Base-by-base conservation (phyloP, 2,888 invertebrate genomes). In the Eudemis profundana region DNA sequence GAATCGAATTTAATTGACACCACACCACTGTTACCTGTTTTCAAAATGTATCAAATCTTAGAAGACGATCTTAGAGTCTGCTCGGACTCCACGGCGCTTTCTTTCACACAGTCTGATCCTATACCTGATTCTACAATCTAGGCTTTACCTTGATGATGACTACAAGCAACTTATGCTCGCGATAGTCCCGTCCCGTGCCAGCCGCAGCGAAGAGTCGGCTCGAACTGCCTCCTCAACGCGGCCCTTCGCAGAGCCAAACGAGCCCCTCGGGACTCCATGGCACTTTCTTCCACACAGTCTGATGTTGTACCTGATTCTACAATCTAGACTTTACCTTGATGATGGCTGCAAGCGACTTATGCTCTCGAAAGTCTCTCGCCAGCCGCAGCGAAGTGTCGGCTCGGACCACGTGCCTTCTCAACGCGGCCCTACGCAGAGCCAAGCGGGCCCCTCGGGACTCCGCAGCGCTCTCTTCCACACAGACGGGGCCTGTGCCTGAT, bases 391-490 rank as follows among this genome's bases (percentile, higher is more conserved):
- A 72, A 0, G 82, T 74, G 60, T 85, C 82, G 0, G 87, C 89
- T 3, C 85, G 79, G 2, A 80, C 83, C 4, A 90, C 86, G 38
- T 89, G 89, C n/a, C 91, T 75, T 8, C 92, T 78, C 56, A 92
- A 70, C 7, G 92, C 90, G 0, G 90, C 90, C 7, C 89, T 79
- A 0, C 92, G 86, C 12, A 89, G 69, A 15, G 88, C 89, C 4
- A 92, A 73, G 0, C 92, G 75, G 1, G 88, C 85, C 0, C 87
- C 87, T 0, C 92, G 82, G 0, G 86, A 83, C 66, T 91, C 90
- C 21, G 85, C 86, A 0, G 88, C 86, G 0, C 76, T 82, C 61
- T 90, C 91, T 61, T 92, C 91, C 1, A 90, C 87, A 59, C 89
- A 87, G 1, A 85, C 83, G 5, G 86, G 77, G 0, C 89, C 88